phyloP scores from a whole-genome alignment of 2,888 invertebrate species.

The Hofmannophila pseudospretella region DNA sequence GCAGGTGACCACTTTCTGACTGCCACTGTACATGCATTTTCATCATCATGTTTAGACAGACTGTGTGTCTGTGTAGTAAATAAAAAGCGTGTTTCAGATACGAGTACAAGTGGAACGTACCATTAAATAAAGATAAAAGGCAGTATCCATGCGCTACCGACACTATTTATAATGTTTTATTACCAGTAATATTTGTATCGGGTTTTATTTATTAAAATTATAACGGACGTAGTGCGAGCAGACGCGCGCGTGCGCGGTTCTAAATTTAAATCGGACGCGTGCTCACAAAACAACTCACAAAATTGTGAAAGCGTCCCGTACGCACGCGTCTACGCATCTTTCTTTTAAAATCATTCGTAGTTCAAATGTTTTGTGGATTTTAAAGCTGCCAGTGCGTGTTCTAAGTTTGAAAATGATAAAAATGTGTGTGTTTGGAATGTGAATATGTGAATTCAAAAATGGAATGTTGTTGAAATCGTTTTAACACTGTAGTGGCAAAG shows the following conservation, averaged over 20 bases:
- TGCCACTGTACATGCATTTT: too few species aligned
- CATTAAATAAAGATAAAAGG: slow-evolving; percentile 55
- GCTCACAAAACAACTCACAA: slow-evolving; percentile 64
- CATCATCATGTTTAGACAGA: not conserved
- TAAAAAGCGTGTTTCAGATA: slow-evolving; percentile 4
- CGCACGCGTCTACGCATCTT: slow-evolving; percentile 45
- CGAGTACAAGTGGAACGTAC: slow-evolving; percentile 23
- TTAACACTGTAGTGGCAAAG: not conserved
- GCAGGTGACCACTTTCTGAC: too few species aligned
- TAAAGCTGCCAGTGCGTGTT: not conserved
- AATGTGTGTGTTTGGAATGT: not conserved
- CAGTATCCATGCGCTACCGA: slow-evolving; percentile 17
- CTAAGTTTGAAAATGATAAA: not conserved
- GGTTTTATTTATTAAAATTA: slow-evolving; percentile 56
- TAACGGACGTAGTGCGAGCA: slow-evolving; percentile 53
- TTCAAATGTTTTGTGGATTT: not conserved
- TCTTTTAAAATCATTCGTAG: slow-evolving; percentile 15
- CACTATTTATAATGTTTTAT: slow-evolving; percentile 57
- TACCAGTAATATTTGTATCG: slow-evolving; percentile 61
- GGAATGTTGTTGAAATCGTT: not conserved
- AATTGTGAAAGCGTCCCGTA: slow-evolving; percentile 49
- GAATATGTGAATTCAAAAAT: not conserved
- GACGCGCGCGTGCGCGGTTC: slow-evolving; percentile 43
- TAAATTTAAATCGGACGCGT: slow-evolving; percentile 60
- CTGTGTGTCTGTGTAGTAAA: not conserved